Percentiles rank a stretch among this genome's conserved stretches.
phyloP scores from a whole-genome alignment of 1,140 invertebrate genomes.

The Drosophila persimilis region DNA sequence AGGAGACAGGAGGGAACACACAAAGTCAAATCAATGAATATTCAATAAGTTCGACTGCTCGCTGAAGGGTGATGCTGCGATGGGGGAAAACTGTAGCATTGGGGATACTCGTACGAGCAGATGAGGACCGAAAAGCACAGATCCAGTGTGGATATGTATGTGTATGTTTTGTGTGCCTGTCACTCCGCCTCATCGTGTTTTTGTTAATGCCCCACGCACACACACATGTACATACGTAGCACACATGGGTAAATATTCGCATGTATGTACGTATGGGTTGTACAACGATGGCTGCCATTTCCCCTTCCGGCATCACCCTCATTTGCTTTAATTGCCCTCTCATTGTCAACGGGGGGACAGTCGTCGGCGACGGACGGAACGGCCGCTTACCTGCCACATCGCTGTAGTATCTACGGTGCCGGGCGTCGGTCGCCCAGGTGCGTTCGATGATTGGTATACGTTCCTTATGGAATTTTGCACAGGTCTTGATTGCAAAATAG shows the following conservation, averaged over 20 bases:
- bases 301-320: constrained; percentile 8
- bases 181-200: constrained; percentile 45
- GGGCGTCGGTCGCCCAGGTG: constrained; percentile 90
- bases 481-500: constrained; percentile 95
- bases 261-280: background rate
- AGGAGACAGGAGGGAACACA: constrained; percentile 35
- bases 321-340: constrained; percentile 67
- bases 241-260: no score
- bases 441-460: constrained; percentile 90
- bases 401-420: constrained; percentile 90
- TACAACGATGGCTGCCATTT: background rate
- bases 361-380: no score
- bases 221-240: background rate
- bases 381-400: constrained; percentile 87
- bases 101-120: background rate
- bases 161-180: constrained; percentile 35
- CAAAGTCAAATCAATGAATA: constrained; percentile 79
- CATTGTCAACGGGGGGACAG: constrained; percentile 36
- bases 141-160: background rate
- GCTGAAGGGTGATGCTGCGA: constrained; percentile 5
- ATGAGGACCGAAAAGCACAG: background rate
- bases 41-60: constrained; percentile 51
- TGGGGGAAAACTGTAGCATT: background rate
- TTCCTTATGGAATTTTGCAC: constrained; percentile 89
- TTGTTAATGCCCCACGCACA: constrained; percentile 38